Percentiles rank a stretch among this genome's conserved stretches.
These are phyloP conservation scores for Todiramphus chloris DNA, from an alignment of 2,113 vertebrate genomes.

Conservation along the genomic window DNA sequence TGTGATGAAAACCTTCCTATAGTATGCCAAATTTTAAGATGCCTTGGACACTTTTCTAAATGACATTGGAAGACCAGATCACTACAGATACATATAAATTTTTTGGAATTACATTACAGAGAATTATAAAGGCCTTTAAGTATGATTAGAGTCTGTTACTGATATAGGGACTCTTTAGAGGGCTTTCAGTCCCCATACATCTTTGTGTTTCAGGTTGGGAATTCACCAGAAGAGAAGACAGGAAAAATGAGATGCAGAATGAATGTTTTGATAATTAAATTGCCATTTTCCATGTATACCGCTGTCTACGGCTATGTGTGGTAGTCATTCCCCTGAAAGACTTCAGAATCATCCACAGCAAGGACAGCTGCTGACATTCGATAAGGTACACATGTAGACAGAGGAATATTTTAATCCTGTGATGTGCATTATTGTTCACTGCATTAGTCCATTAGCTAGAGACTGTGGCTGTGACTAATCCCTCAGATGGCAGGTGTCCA, in stretches of 20 bases:
- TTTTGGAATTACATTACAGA: not conserved
- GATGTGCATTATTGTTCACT: not conserved
- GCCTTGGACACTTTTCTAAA: not conserved
- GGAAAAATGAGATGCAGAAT: not conserved
- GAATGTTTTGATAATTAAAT: not conserved
- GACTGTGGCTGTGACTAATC: not conserved
- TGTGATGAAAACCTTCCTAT: not conserved
- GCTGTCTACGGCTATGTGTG: not conserved
- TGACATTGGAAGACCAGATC: accelerated
- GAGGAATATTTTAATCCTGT: not conserved
- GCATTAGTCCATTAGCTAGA: not conserved
- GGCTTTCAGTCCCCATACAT: accelerated
- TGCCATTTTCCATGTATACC: not conserved
- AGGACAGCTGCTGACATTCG: not conserved
- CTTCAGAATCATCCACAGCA: not conserved
- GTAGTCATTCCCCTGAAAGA: not conserved
- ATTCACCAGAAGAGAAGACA: not conserved
- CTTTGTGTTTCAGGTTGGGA: not conserved
- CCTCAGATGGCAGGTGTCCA: not conserved
- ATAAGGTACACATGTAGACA: not conserved
- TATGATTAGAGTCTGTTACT: not conserved
- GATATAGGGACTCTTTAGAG: not conserved
- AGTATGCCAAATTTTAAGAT: not conserved
- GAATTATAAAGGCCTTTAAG: not conserved
- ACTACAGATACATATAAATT: not conserved